phyloP scores from a whole-genome alignment of 2,113 vertebrate species.

The Chamaea fasciata region DNA sequence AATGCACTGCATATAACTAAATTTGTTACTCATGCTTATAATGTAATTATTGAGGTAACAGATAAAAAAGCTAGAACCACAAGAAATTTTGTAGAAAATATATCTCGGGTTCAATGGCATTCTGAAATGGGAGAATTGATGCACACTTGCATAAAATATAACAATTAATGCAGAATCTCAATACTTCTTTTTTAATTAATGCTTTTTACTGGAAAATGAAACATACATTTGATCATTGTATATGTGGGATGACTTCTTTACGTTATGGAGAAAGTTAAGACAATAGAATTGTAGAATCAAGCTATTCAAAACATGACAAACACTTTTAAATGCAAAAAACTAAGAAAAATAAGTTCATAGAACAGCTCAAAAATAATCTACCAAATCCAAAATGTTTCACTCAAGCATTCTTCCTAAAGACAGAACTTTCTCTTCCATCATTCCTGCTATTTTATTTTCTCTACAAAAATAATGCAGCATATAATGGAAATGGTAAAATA shows the following conservation, averaged over 20 bases:
- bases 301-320: neutral
- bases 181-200: neutral
- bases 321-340: neutral
- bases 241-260: neutral
- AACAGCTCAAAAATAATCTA: neutral
- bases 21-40: conserved; percentile 3
- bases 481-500: neutral
- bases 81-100: neutral
- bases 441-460: neutral
- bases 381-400: neutral
- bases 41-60: neutral
- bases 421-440: neutral
- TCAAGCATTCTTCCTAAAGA: neutral
- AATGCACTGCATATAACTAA: neutral
- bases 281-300: neutral
- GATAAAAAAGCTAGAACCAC: neutral
- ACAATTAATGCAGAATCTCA: neutral
- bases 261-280: neutral
- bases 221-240: neutral
- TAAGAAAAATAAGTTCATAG: neutral
- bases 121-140: neutral
- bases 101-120: neutral
- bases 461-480: neutral
- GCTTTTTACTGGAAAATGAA: neutral
- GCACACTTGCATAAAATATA: neutral